Evolutionary conservation across 2,113 vertebrate species (phyloP).

Genomic region (Enhydra lutris): DNA sequence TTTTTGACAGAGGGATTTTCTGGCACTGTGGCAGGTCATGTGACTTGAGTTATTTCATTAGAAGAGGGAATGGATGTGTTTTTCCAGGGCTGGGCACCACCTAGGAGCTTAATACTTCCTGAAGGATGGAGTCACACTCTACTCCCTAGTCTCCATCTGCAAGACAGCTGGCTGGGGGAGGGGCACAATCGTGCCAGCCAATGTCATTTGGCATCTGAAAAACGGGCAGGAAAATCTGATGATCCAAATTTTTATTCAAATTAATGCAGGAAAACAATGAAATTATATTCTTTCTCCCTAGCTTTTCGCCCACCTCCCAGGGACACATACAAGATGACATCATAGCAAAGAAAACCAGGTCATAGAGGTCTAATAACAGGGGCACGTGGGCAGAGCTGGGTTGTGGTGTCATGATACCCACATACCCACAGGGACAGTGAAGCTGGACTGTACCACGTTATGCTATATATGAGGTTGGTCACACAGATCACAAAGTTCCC

Average conservation of each 20-base stretch:
- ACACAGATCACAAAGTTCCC: too few species aligned
- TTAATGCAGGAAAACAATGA: not conserved
- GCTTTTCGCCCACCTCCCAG: not conserved
- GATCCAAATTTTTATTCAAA: slow-evolving; percentile 1
- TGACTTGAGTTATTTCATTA: not conserved
- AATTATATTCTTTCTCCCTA: not conserved
- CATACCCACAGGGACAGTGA: not conserved
- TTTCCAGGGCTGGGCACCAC: not conserved
- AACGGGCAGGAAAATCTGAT: not conserved
- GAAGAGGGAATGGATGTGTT: not conserved
- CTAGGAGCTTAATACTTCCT: slow-evolving; percentile 13
- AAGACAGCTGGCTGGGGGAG: slow-evolving; percentile 17
- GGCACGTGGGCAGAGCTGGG: not conserved
- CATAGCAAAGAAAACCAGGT: not conserved
- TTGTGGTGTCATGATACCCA: not conserved
- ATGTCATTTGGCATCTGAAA: slow-evolving; percentile 25
- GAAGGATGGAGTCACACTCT: not conserved
- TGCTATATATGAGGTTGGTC: not conserved
- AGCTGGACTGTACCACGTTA: accelerated
- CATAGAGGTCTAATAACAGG: too few species aligned
- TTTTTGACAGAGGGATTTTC: not conserved
- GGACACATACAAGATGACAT: accelerated
- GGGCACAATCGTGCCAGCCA: not conserved
- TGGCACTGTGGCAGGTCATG: not conserved
- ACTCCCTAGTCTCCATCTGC: not conserved